Conservation (phyloP, 2,113 vertebrate species). For the Corydoras maculifer region DNA sequence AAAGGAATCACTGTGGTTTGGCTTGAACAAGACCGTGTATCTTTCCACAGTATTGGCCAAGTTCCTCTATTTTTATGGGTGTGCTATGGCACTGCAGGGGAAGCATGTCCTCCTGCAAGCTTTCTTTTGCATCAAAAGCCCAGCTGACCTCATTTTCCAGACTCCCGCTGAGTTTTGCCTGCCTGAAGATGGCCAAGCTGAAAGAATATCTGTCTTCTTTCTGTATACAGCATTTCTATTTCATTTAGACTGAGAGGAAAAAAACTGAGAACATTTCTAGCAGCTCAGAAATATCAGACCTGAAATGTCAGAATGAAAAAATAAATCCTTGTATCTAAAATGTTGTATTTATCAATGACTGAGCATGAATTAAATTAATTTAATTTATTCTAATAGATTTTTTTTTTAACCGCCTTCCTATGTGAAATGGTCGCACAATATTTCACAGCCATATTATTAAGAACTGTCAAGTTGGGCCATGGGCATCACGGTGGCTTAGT, state of each 20-base stretch:
- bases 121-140: constrained; percentile 55
- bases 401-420: too few relatives aligned
- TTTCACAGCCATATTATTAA: too few relatives aligned
- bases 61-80: constrained; percentile 45
- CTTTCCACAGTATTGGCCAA: constrained; percentile 43
- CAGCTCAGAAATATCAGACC: neutral
- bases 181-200: constrained; percentile 55
- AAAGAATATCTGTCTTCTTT: constrained; percentile 48
- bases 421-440: too few relatives aligned
- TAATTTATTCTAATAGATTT: too few relatives aligned
- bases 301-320: too few relatives aligned
- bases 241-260: constrained; percentile 46
- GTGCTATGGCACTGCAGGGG: constrained; percentile 48
- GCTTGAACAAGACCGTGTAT: constrained; percentile 21
- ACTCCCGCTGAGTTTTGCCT: constrained; percentile 51
- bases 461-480: too few relatives aligned
- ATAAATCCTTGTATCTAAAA: too few relatives aligned
- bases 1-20: constrained; percentile 1
- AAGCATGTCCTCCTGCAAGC: constrained; percentile 52
- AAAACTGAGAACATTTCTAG: constrained; percentile 16
- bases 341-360: too few relatives aligned
- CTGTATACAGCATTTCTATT: constrained; percentile 54
- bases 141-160: constrained; percentile 57
- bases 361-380: too few relatives aligned
- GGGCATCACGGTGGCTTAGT: too few relatives aligned